phyloP scores from a whole-genome alignment of 2,113 vertebrate species.

The Falcunculus frontatus region DNA sequence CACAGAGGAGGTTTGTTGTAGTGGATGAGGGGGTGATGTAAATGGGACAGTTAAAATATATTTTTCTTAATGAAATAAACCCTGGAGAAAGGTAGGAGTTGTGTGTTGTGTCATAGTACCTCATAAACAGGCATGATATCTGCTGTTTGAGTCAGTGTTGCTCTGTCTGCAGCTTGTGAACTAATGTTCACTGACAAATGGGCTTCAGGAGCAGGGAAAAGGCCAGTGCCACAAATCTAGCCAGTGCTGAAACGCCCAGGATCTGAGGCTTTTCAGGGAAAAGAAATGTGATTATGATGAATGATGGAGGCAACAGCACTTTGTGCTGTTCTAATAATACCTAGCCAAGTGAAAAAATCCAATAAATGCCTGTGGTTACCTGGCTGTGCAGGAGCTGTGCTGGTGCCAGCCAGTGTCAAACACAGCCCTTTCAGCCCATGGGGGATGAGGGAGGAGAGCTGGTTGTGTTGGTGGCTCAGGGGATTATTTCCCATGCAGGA shows the following conservation, averaged over 20 bases:
- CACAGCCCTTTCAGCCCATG: not conserved
- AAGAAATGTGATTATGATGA: not conserved
- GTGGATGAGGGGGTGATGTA: fast-evolving
- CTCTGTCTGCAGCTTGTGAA: not conserved
- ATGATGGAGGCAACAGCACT: not conserved
- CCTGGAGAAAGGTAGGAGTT: not conserved
- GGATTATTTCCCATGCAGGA: not conserved
- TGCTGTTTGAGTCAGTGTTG: not conserved
- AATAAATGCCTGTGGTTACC: not conserved
- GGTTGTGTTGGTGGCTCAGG: not conserved
- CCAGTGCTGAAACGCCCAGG: not conserved
- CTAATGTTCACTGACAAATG: not conserved
- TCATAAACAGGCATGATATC: not conserved
- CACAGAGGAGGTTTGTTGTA: not conserved
- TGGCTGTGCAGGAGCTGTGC: not conserved
- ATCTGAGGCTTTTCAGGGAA: not conserved
- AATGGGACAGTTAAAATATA: not conserved
- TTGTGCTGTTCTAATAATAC: not conserved
- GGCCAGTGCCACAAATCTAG: not conserved
- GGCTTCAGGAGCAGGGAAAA: not conserved
- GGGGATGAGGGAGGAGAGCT: not conserved
- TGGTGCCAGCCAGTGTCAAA: not conserved
- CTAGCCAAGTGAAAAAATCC: not conserved
- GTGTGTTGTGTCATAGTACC: not conserved
- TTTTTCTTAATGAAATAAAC: not conserved